A percentile compares a stretch with the other conserved stretches of the same genome.
These are phyloP conservation scores for Apamea sordens DNA, from an alignment of 2,888 invertebrate species.

Conservation along the genomic window DNA sequence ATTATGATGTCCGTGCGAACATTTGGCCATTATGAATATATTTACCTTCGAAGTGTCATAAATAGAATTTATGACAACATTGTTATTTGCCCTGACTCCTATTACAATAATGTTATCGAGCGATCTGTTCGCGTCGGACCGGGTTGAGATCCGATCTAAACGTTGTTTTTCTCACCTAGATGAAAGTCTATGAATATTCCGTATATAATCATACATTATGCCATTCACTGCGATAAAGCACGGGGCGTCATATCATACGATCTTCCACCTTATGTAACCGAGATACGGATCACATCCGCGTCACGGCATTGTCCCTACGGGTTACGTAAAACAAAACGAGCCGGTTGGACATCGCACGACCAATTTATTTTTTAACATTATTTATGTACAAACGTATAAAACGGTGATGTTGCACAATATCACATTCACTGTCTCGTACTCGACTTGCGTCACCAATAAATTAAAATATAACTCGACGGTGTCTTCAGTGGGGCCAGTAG, in stretches of 20 bases:
- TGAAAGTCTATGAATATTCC: constrained; percentile 68
- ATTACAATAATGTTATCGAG: constrained; percentile 13
- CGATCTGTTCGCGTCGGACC: constrained; percentile 18
- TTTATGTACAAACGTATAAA: constrained; percentile 87
- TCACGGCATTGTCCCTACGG: constrained; percentile 67
- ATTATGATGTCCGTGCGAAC: not conserved
- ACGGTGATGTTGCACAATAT: constrained; percentile 86
- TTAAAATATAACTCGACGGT: constrained; percentile 75
- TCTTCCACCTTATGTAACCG: constrained; percentile 63
- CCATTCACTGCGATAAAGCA: constrained; percentile 55
- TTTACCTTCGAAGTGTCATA: constrained; percentile 31
- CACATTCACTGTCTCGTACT: constrained; percentile 84
- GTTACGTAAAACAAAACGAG: constrained; percentile 80
- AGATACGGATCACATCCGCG: constrained; percentile 67
- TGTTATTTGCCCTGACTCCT: constrained; percentile 7
- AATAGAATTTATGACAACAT: not conserved
- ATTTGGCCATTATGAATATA: constrained; percentile 21
- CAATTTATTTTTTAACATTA: constrained; percentile 83
- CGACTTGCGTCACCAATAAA: constrained; percentile 85
- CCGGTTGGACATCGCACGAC: constrained; percentile 76
- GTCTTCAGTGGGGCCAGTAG: constrained; percentile 69
- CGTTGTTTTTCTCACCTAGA: constrained; percentile 48
- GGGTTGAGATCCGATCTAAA: constrained; percentile 43
- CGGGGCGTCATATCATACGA: constrained; percentile 55
- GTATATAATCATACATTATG: constrained; percentile 64